phyloP scores from a whole-genome alignment of 2,113 vertebrate genomes.

The Sinocyclocheilus grahami region DNA sequence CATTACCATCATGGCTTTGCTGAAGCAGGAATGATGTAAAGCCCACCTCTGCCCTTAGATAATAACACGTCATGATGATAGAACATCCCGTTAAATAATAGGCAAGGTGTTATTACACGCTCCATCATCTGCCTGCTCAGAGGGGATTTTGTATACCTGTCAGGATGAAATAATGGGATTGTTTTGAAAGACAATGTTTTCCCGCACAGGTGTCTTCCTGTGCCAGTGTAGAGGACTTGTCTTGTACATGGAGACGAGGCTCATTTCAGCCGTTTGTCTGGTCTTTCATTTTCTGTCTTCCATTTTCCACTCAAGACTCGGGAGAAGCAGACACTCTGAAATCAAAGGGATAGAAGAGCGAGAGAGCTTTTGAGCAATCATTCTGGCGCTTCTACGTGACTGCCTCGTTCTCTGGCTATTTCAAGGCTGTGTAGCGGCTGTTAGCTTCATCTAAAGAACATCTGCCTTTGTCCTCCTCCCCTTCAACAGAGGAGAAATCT shows the following conservation, averaged over 20 bases:
- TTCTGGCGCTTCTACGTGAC: not conserved
- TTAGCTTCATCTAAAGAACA: constrained; percentile 42
- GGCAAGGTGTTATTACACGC: constrained; percentile 70
- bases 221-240: not conserved
- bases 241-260: constrained; percentile 36
- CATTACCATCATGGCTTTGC: constrained; percentile 36
- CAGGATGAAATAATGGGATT: constrained; percentile 70
- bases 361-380: constrained; percentile 38
- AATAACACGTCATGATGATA: constrained; percentile 81
- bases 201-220: constrained; percentile 18
- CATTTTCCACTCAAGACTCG: constrained; percentile 29
- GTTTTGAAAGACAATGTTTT: constrained; percentile 56
- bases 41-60: constrained; percentile 60
- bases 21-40: constrained; percentile 36
- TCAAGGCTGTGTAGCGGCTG: constrained; percentile 2
- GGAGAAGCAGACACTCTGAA: constrained; percentile 27
- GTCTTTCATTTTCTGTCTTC: constrained; percentile 45
- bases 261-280: constrained; percentile 39
- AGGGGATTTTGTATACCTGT: constrained; percentile 62
- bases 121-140: constrained; percentile 63
- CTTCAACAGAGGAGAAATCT: not conserved
- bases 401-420: not conserved
- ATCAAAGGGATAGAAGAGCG: constrained; percentile 25
- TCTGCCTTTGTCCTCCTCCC: constrained; percentile 35
- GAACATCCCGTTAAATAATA: constrained; percentile 78